A percentile compares a stretch with the other conserved stretches of the same genome.
phyloP scores from a whole-genome alignment of 2,113 vertebrate genomes.

The Nansenia antarctica region DNA sequence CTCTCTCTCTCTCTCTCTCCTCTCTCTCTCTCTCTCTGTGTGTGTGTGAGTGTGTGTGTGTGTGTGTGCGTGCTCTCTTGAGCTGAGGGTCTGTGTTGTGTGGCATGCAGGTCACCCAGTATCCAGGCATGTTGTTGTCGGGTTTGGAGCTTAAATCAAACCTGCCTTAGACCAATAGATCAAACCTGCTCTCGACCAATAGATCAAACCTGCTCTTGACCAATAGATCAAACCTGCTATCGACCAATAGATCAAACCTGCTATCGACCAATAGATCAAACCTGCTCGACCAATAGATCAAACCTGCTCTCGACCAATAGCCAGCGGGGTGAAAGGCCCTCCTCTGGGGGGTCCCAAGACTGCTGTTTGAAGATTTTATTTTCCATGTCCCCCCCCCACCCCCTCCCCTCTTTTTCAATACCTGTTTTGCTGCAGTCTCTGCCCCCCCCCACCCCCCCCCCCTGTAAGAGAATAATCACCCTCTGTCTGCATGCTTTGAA shows the following conservation, averaged over 20 bases:
- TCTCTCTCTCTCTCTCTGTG: no score
- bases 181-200: not conserved
- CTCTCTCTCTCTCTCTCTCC: no score
- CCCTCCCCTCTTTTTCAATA: not conserved
- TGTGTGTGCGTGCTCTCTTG: no score
- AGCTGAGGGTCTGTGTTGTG: conserved; percentile 3
- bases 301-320: not conserved
- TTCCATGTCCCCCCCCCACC: not conserved
- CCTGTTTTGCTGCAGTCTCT: conserved; percentile 6
- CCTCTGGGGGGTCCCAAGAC: not conserved
- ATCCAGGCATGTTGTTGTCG: conserved; percentile 2
- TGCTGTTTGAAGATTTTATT: conserved; percentile 7
- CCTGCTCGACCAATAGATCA: not conserved
- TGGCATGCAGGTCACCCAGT: not conserved
- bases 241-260: not conserved
- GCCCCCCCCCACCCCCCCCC: not conserved
- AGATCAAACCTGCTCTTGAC: no score
- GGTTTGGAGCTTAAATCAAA: conserved; percentile 9
- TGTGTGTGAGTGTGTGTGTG: conserved; percentile 19
- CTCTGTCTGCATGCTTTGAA: conserved; percentile 1
- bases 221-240: conserved; percentile 7
- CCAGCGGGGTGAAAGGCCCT: not conserved
- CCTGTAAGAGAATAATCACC: not conserved
- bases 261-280: conserved; percentile 7
- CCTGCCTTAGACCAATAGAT: not conserved